A percentile compares a stretch with the other conserved stretches of the same genome.
Evolutionary conservation across 1,140 invertebrate species (phyloP).

Genomic region (Drosophila aff.): DNA sequence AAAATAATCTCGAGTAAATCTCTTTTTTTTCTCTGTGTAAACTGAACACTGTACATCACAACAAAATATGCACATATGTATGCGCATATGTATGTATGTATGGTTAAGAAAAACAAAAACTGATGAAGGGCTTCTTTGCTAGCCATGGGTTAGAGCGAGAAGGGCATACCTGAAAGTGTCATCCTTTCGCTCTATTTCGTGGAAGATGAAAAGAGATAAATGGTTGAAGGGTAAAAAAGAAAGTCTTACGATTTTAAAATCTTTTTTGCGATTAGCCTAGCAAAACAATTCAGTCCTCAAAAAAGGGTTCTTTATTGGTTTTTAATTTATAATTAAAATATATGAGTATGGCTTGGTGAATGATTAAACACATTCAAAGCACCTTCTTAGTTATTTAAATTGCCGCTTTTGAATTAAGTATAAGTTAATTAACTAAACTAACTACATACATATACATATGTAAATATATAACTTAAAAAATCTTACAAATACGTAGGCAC

Average conservation of each 20-base stretch:
- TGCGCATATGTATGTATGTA: background rate
- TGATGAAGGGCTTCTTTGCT: background rate
- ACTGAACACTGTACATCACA: constrained; percentile 2
- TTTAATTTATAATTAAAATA: background rate
- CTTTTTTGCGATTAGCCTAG: background rate
- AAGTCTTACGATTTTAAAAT: background rate
- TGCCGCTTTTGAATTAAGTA: background rate
- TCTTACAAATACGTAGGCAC: constrained; percentile 19
- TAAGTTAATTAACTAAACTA: background rate
- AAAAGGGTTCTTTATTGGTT: background rate
- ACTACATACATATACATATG: background rate
- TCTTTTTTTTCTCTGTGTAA: background rate
- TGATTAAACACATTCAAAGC: constrained; percentile 1
- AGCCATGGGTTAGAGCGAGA: background rate
- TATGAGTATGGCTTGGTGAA: background rate
- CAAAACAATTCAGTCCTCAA: background rate
- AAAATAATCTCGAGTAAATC: too few relatives aligned
- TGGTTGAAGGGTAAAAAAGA: background rate
- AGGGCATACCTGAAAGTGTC: background rate
- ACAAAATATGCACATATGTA: background rate
- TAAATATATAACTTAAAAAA: background rate
- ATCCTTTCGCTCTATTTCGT: background rate
- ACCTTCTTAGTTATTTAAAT: background rate
- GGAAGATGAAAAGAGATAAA: background rate
- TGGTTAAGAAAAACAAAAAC: background rate